Base-by-base conservation (phyloP, 2,113 vertebrate species). In the Tupaia tana region DNA sequence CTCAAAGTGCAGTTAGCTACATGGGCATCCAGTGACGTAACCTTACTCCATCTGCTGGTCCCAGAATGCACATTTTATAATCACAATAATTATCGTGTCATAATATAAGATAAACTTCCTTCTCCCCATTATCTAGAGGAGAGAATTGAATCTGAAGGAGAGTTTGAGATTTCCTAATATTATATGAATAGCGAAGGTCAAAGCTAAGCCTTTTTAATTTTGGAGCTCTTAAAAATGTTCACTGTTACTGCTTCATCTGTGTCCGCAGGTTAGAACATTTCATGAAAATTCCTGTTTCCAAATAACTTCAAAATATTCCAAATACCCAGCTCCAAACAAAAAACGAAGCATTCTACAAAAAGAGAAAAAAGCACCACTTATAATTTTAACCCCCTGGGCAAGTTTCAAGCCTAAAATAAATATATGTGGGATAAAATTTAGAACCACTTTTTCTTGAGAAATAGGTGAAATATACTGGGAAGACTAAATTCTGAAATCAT, bases 341-440 rank as follows among this genome's bases (percentile, higher is more conserved):
- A 29, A n/a, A 13, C 19, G 67, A 64, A n/a, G n/a, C 61, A 83
- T n/a, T 1, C 4, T 43, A 80, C 54, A 24, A 75, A 67, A 80
- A 22, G 18, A 67, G 43, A 43, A 43, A 43, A 43, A 43, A 43
- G 16, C 5, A 34, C 10, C 16, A 74, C 6, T 43, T 58, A 67
- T 14, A 67, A 78, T 64, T 58, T 78, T 67, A 84, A 87, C n/a
- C 3, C 13, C 9, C 27, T 22, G 61, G 9, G 54, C 87, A 84
- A 87, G 6, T 15, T 63, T 71, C 56, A 94, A 82, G 75, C 9
- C 43, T 80, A 71, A 94, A 94, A 19, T 66, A 77, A 89, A 81
- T 52, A 58, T 81, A 81, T 58, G 52, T 77, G 5, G 19, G 11
- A 34, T 25, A 5, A 86, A 80, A 73, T 70, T n/a, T 13, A 7